Evolutionary conservation across 35 echinoderm and acorn worm species (phyloP).

Genomic region (Holothuria glaberrima): DNA sequence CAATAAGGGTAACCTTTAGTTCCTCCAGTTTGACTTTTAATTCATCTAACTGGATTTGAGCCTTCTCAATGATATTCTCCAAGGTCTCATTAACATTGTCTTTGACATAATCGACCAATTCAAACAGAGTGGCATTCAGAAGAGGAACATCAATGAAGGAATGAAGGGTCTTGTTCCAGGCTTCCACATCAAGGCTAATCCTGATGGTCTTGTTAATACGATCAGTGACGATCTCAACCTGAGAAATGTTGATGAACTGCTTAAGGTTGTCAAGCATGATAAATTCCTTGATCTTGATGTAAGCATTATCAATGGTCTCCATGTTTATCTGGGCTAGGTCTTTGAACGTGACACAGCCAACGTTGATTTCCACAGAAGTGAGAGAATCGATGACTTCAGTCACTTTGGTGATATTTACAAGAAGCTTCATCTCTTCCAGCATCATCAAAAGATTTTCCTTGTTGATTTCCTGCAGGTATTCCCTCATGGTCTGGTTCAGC

Average conservation of each 20-base stretch:
- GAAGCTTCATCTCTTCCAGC: slow-evolving; percentile 38
- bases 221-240: slow-evolving; percentile 37
- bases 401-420: slow-evolving; percentile 15
- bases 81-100: slow-evolving; percentile 35
- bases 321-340: slow-evolving; percentile 29
- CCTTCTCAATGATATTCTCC: slow-evolving; percentile 2
- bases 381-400: background rate
- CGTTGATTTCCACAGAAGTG: slow-evolving; percentile 25
- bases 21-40: slow-evolving; percentile 58
- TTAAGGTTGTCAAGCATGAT: slow-evolving; percentile 48
- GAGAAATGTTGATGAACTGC: slow-evolving; percentile 65
- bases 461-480: slow-evolving; percentile 27
- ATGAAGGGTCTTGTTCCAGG: slow-evolving; percentile 65
- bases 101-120: slow-evolving; percentile 36
- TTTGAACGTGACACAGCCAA: slow-evolving; percentile 33
- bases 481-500: slow-evolving; percentile 53
- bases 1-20: slow-evolving; percentile 23
- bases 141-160: slow-evolving; percentile 52
- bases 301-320: slow-evolving; percentile 53
- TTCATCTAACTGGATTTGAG: slow-evolving; percentile 17
- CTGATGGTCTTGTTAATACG: slow-evolving; percentile 53
- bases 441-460: slow-evolving; percentile 35
- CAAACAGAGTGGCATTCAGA: slow-evolving; percentile 38
- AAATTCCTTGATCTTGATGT: slow-evolving; percentile 15
- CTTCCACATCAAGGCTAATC: slow-evolving; percentile 39